Conservation (phyloP, 2,113 vertebrate genomes). For the Siniperca knerii region DNA sequence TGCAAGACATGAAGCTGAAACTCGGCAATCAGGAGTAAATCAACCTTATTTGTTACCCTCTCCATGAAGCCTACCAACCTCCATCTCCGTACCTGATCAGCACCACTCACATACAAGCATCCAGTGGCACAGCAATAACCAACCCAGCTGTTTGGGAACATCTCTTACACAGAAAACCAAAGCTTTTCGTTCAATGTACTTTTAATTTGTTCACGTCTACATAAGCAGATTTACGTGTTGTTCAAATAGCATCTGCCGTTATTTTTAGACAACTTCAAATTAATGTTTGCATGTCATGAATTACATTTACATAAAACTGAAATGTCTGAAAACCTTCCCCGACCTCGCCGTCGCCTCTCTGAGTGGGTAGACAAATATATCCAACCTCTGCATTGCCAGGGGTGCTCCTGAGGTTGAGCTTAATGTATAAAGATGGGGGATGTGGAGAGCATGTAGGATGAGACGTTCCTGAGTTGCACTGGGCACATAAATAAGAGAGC, state of each 20-base stretch:
- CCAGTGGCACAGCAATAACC: conserved; percentile 42
- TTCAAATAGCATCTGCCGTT: conserved; percentile 55
- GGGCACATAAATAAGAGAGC: conserved; percentile 80
- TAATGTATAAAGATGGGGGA: conserved; percentile 80
- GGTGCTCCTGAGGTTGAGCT: conserved; percentile 79
- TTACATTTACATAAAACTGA: conserved; percentile 73
- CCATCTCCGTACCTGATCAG: conserved; percentile 21
- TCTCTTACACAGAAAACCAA: not conserved
- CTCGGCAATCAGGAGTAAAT: conserved; percentile 77
- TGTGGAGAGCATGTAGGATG: conserved; percentile 78
- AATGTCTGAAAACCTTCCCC: conserved; percentile 70
- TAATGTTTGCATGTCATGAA: conserved; percentile 66
- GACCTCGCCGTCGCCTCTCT: conserved; percentile 58
- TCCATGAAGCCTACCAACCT: conserved; percentile 48
- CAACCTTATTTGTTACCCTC: conserved; percentile 63
- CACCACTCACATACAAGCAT: conserved; percentile 55
- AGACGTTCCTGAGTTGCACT: conserved; percentile 72
- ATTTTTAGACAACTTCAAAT: conserved; percentile 66
- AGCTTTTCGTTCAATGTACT: conserved; percentile 18
- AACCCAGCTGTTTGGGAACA: conserved; percentile 4
- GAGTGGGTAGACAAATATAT: conserved; percentile 77
- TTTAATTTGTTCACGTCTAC: conserved; percentile 55
- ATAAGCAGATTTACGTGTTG: conserved; percentile 46
- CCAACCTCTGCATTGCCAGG: conserved; percentile 77
- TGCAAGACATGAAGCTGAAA: conserved; percentile 25